Evolutionary conservation across 2,888 invertebrate genomes (phyloP), one percentile per base, ranked within the genome.

Genomic region (Idaea biselata): DNA sequence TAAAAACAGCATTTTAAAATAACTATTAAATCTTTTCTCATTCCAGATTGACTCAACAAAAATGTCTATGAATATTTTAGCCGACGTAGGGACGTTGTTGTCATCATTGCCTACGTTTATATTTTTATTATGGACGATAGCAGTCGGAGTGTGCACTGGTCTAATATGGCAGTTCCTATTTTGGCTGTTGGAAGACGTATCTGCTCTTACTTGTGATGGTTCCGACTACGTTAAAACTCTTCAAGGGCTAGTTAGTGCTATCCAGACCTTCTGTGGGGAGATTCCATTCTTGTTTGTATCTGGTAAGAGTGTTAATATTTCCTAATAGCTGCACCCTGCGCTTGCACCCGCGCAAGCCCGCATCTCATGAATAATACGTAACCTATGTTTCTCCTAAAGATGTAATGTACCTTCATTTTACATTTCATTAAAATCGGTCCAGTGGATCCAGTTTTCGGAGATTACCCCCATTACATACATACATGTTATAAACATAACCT

Each of bases 151-250:
- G 70, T 96, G 97, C 74, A 97, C 97, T 0, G 97, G 97, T 0
- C 86, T 97, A 0, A 90, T 97, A 18, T 98, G 98, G 97, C 95
- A 97, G 73, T 98, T 97, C 80, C 88, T 98, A 0, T 97, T 97
- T 80, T 97, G 97, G 96, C 94, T 96, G 71, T 86, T 97, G 16
- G 97, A 97, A 83, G 96, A 96, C 68, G 86, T 97, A 62, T 95
- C 95, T 0, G 81, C 78, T 0, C 60, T 77, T 62, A 80, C 87
- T 60, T 94, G 91, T 64, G 86, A 89, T 55, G 86, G 89, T 1
- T 79, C 87, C 0, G 84, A 88, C 14, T 95, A 94, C 80, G 93
- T 95, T n/a, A 96, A 96, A 81, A 95, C 96, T 0, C 77, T 96
- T 16, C 95, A 96, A 81, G 97, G 97, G 0, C 84, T 96, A 0